Conservation (phyloP, 2,888 invertebrate species). For the Liodrosophila aerea region DNA sequence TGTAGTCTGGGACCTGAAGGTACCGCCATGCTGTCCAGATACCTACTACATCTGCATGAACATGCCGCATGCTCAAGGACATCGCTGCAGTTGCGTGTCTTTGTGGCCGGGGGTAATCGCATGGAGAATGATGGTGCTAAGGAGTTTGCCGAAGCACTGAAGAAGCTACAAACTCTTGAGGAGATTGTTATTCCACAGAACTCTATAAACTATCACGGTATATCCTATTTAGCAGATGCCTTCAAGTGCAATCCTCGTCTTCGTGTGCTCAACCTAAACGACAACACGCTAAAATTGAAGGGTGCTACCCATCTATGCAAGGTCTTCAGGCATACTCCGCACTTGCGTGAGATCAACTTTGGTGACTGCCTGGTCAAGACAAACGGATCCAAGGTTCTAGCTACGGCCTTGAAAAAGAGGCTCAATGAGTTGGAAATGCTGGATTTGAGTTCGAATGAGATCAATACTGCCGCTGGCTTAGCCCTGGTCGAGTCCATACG, state of each 20-base stretch:
- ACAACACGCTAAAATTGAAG: conserved; percentile 92
- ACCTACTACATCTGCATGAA: conserved; percentile 87
- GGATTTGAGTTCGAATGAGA: conserved; percentile 92
- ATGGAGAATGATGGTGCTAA: conserved; percentile 96
- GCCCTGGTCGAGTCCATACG: conserved; percentile 84
- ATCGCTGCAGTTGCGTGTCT: conserved; percentile 90
- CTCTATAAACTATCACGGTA: conserved; percentile 94
- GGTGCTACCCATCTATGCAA: conserved; percentile 91
- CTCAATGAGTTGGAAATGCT: conserved; percentile 84
- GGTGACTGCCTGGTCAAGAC: conserved; percentile 91
- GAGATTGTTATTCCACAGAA: conserved; percentile 98
- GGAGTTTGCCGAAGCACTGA: conserved; percentile 92
- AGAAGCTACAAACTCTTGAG: conserved; percentile 91
- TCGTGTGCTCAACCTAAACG: conserved; percentile 92
- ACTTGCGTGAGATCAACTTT: conserved; percentile 88
- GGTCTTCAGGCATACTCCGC: conserved; percentile 86
- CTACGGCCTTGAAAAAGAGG: conserved; percentile 86
- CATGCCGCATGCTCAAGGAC: conserved; percentile 86
- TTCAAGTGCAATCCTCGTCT: conserved; percentile 88
- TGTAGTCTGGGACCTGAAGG: conserved; percentile 97
- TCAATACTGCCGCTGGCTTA: conserved; percentile 87
- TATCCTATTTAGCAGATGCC: conserved; percentile 90
- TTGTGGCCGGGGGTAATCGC: conserved; percentile 96
- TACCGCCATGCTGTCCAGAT: conserved; percentile 91
- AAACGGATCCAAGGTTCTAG: conserved; percentile 87